Percentiles rank a stretch among this genome's conserved stretches.
Conservation (phyloP, 2,888 invertebrate genomes). For the Cosmia pyralina region DNA sequence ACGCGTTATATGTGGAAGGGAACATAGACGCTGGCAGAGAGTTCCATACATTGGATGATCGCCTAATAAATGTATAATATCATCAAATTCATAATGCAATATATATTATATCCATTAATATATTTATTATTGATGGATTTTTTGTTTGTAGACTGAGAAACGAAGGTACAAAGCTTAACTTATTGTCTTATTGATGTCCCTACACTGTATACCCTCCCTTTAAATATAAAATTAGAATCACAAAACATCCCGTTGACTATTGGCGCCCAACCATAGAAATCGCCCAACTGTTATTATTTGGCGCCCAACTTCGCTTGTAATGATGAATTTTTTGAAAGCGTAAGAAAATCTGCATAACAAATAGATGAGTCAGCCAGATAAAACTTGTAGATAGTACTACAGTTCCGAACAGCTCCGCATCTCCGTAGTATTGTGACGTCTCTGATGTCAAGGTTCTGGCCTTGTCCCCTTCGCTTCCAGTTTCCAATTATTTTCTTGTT, state of each 20-base stretch:
- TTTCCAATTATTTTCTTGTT: conserved; percentile 32
- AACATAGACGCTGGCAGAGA: no score
- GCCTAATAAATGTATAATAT: no score
- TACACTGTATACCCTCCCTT: neutral
- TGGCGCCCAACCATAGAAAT: conserved; percentile 9
- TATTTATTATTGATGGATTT: no score
- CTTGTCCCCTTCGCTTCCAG: conserved; percentile 29
- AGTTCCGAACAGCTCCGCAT: conserved; percentile 30
- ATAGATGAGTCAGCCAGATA: conserved; percentile 34
- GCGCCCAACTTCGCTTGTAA: conserved; percentile 12
- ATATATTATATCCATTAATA: no score
- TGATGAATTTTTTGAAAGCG: neutral
- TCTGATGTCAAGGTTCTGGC: conserved; percentile 44
- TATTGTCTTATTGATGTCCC: neutral
- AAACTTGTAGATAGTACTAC: conserved; percentile 37
- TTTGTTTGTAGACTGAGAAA: neutral
- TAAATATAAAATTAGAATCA: neutral
- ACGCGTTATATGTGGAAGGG: no score
- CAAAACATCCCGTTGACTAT: neutral
- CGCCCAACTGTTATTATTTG: conserved; percentile 10
- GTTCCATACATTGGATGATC: no score
- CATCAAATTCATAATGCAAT: no score
- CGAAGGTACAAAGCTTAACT: neutral
- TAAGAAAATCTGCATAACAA: conserved; percentile 8
- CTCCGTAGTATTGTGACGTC: conserved; percentile 55